Percentiles rank a stretch among this genome's conserved stretches.
These are phyloP conservation scores for Cosmia trapezina DNA, from an alignment of 2,888 invertebrate genomes.

Conservation along the genomic window DNA sequence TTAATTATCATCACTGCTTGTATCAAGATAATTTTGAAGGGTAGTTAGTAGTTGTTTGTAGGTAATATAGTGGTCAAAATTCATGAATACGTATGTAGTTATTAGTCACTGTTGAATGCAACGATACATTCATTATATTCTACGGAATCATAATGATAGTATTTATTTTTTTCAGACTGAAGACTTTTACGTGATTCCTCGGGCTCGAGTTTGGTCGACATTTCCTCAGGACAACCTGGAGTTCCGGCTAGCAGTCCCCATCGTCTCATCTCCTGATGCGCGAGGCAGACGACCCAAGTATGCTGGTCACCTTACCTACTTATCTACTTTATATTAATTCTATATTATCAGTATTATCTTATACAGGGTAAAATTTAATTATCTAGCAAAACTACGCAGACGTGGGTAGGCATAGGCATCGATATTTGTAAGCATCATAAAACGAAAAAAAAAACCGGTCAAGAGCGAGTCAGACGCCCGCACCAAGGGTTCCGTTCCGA, in stretches of 20 bases:
- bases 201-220: constrained; percentile 43
- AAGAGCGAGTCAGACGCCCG: no score
- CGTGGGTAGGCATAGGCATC: no score
- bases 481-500: no score
- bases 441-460: no score
- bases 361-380: no score
- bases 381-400: no score
- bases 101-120: background rate
- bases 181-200: constrained; percentile 50
- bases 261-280: constrained; percentile 25
- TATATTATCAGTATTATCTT: background rate
- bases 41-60: background rate
- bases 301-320: background rate
- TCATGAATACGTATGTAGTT: background rate
- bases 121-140: background rate
- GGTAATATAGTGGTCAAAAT: background rate
- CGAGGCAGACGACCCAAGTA: constrained; percentile 27
- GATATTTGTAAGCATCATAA: no score
- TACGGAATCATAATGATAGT: no score
- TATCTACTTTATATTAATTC: background rate
- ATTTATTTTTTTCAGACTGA: constrained; percentile 44
- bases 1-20: background rate
- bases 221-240: constrained; percentile 41
- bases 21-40: constrained; percentile 19
- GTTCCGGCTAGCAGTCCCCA: constrained; percentile 47